Percentiles rank a stretch among this genome's conserved stretches.
Evolutionary conservation across 1,140 invertebrate species (phyloP).

Genomic region (Catajapyx aquilonaris): DNA sequence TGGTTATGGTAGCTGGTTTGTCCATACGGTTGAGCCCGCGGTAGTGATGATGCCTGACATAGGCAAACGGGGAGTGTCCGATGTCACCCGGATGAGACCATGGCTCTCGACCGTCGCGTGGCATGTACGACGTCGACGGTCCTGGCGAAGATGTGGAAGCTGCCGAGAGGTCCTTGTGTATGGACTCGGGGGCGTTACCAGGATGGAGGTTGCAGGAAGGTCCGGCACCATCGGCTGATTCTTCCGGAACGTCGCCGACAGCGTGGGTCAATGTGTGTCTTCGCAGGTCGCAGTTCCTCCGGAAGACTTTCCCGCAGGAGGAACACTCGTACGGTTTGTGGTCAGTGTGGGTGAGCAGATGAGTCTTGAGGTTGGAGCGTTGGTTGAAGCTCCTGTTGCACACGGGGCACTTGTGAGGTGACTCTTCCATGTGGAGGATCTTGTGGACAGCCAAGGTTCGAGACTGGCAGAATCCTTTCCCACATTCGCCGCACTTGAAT

Average conservation of each 20-base stretch:
- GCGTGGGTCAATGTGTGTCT: slow-evolving; percentile 70
- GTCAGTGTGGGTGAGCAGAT: slow-evolving; percentile 79
- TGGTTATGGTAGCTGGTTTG: too few species aligned
- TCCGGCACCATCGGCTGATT: too few species aligned
- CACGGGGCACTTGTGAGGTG: slow-evolving; percentile 67
- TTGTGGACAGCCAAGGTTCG: slow-evolving; percentile 84
- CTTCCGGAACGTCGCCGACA: slow-evolving; percentile 25
- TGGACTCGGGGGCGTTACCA: too few species aligned
- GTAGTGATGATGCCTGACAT: too few species aligned
- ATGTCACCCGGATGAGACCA: too few species aligned
- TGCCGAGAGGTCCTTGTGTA: too few species aligned
- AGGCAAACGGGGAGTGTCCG: too few species aligned
- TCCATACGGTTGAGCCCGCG: too few species aligned
- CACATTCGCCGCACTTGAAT: slow-evolving; percentile 86
- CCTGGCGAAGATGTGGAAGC: too few species aligned
- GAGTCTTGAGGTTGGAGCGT: slow-evolving; percentile 74
- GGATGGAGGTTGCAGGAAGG: too few species aligned
- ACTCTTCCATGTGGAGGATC: slow-evolving; percentile 74
- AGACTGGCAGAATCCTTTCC: slow-evolving; percentile 92
- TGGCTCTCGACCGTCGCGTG: too few species aligned
- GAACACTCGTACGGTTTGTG: slow-evolving; percentile 84
- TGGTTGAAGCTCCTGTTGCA: slow-evolving; percentile 70
- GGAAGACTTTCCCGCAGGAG: slow-evolving; percentile 69
- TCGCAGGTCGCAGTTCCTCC: slow-evolving; percentile 63
- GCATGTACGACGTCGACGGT: too few species aligned